Evolutionary conservation across 1,140 invertebrate genomes (phyloP).

Genomic region (Doryteuthis pealeii): DNA sequence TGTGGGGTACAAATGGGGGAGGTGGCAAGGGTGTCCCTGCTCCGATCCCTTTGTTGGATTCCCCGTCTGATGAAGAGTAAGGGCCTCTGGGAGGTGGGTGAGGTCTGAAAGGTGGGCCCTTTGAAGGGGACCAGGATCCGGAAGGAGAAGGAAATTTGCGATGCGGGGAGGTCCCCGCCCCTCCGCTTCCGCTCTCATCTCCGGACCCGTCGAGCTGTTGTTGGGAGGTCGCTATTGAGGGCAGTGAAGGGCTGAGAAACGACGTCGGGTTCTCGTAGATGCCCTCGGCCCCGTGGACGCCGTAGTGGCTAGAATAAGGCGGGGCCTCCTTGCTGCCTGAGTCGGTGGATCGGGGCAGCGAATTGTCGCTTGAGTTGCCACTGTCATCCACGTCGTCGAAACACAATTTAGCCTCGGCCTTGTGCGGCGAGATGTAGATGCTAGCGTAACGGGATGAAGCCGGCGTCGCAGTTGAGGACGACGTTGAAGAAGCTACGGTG

Average conservation of each 20-base stretch:
- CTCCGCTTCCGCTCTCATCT: neutral
- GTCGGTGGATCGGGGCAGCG: constrained; percentile 47
- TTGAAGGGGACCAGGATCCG: constrained; percentile 26
- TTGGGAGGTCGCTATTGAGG: constrained; percentile 21
- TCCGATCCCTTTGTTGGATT: neutral
- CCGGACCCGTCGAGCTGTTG: neutral
- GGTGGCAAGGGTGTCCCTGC: neutral
- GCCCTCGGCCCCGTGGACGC: constrained; percentile 35
- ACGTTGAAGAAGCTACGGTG: constrained; percentile 32
- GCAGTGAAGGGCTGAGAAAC: constrained; percentile 37
- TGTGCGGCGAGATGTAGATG: constrained; percentile 53
- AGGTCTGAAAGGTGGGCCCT: constrained; percentile 20
- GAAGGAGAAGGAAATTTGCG: constrained; percentile 4
- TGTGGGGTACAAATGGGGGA: neutral
- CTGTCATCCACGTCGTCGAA: constrained; percentile 48
- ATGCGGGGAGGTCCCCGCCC: neutral
- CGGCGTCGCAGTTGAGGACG: constrained; percentile 25
- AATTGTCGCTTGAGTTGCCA: constrained; percentile 52
- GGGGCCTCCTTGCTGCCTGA: constrained; percentile 31
- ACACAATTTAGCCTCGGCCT: constrained; percentile 50
- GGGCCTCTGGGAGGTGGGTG: constrained; percentile 18
- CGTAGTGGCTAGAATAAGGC: constrained; percentile 37
- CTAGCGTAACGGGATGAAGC: constrained; percentile 51
- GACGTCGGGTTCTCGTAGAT: constrained; percentile 33
- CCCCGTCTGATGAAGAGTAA: neutral